Evolutionary conservation across 2,113 vertebrate genomes (phyloP), one percentile per base, ranked within the genome.

Genomic region (Pseudopipra pipra): DNA sequence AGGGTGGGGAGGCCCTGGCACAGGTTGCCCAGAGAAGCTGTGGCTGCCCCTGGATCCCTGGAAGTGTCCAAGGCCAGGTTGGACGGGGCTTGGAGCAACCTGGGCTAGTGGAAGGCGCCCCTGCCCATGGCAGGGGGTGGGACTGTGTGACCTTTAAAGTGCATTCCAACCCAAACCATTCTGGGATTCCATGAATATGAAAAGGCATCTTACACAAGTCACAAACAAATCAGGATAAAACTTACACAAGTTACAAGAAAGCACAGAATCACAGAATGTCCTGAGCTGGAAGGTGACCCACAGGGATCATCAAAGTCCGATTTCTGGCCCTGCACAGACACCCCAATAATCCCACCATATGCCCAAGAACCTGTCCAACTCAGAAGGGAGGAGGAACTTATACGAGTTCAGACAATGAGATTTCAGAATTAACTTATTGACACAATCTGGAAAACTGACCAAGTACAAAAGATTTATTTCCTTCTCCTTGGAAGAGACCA

Each of bases 1-100:
- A 75, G 14, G 23, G 6, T 47, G 30, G 4, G 0, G 0, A n/a
- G 51, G n/a, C 23, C n/a, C 41, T 85, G 51, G 71, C 19, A 66
- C 62, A 58, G 31, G 35, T 3, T 76, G 52, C 31, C 35, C 83
- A 59, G 35, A 51, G 52, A 20, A 76, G 44, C 37, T 59, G 83
- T 76, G 72, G 31, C 35, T 86, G 52, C 25, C 35, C 83, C 31
- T 68, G 52, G n/a, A 51, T 14, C 35, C 72, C 16, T 76, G 13
- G 31, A 3, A 76, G n/a, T 6, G 5, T 14, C 16, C 62, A 43
- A 35, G 20, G 6, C 21, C 54, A 86, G 37, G 17, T 0, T 59
- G 54, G 43, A 58, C 3, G 0, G 19, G 13, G 30, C 35, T 75
- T 58, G 61, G 54, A 76, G 5, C 13, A 37, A 1, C 7, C 22